These are phyloP conservation scores for Parnassius mnemosyne DNA, from an alignment of 2,888 invertebrate species.

Conservation along the genomic window DNA sequence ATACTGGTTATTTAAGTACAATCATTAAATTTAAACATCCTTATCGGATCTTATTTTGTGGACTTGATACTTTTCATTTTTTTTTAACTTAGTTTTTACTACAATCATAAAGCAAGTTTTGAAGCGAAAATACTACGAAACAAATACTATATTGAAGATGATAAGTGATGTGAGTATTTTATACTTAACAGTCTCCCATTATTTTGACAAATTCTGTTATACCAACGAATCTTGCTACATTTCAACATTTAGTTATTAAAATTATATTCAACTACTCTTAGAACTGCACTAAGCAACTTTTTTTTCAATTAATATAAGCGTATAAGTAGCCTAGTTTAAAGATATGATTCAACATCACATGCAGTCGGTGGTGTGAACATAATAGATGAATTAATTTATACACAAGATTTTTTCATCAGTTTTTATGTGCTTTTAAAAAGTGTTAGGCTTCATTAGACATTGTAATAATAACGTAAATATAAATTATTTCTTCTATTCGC, in stretches of 20 bases:
- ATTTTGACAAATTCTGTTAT: slow-evolving; percentile 8
- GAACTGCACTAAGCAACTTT: slow-evolving; percentile 39
- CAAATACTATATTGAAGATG: neutral
- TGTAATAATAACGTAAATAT: slow-evolving; percentile 29
- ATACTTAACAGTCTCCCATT: slow-evolving; percentile 13
- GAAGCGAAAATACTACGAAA: slow-evolving; percentile 15
- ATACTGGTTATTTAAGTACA: slow-evolving; percentile 18
- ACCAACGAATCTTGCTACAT: slow-evolving; percentile 12
- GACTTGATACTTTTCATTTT: slow-evolving; percentile 7
- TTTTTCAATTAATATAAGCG: slow-evolving; percentile 41
- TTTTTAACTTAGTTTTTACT: neutral
- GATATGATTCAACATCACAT: slow-evolving; percentile 76
- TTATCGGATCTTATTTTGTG: neutral
- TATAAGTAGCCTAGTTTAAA: slow-evolving; percentile 56
- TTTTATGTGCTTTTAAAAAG: slow-evolving; percentile 38
- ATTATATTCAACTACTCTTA: slow-evolving; percentile 29
- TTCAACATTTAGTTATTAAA: slow-evolving; percentile 6
- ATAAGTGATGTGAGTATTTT: slow-evolving; percentile 8
- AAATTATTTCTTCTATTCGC: slow-evolving; percentile 32
- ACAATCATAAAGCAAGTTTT: slow-evolving; percentile 5
- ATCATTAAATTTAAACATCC: neutral
- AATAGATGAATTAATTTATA: slow-evolving; percentile 37
- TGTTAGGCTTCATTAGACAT: slow-evolving; percentile 32
- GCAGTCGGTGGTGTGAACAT: slow-evolving; percentile 42
- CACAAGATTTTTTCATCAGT: slow-evolving; percentile 5